Conservation (phyloP, 2,113 vertebrate genomes). For the Myotis brandtii region DNA sequence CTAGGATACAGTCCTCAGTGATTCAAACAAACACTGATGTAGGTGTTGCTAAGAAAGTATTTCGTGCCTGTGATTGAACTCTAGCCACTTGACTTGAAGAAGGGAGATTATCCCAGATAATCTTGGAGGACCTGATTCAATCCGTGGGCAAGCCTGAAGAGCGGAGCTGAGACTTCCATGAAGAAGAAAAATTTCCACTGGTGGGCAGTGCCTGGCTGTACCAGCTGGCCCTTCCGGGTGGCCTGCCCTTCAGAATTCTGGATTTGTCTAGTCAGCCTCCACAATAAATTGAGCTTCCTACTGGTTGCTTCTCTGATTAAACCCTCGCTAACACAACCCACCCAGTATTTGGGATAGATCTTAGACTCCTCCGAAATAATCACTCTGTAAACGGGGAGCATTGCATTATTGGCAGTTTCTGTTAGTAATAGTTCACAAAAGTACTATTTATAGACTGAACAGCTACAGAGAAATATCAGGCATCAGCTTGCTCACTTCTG, state of each 20-base stretch:
- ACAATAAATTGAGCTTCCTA: not conserved
- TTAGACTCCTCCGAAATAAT: not conserved
- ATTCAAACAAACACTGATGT: not conserved
- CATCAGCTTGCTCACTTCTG: not conserved
- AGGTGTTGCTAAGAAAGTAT: not conserved
- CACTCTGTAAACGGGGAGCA: not conserved
- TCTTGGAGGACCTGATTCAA: not conserved
- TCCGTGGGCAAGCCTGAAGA: not conserved
- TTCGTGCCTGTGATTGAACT: not conserved
- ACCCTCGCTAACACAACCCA: not conserved
- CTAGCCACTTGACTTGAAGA: not conserved
- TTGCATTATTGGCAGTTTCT: not conserved
- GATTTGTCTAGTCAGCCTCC: not conserved
- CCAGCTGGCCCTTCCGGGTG: not conserved
- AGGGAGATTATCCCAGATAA: not conserved
- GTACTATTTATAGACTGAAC: not conserved
- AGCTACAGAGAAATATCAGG: not conserved
- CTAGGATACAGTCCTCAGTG: not conserved
- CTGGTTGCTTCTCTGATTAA: not conserved
- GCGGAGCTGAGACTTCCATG: not conserved
- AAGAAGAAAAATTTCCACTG: not conserved
- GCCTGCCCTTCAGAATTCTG: not conserved
- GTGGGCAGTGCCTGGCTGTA: not conserved
- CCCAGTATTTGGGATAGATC: not conserved
- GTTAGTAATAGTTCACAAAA: not conserved